A percentile compares a stretch with the other conserved stretches of the same genome.
phyloP scores from a whole-genome alignment of 2,888 invertebrate species.

The Teleogryllus oceanicus region DNA sequence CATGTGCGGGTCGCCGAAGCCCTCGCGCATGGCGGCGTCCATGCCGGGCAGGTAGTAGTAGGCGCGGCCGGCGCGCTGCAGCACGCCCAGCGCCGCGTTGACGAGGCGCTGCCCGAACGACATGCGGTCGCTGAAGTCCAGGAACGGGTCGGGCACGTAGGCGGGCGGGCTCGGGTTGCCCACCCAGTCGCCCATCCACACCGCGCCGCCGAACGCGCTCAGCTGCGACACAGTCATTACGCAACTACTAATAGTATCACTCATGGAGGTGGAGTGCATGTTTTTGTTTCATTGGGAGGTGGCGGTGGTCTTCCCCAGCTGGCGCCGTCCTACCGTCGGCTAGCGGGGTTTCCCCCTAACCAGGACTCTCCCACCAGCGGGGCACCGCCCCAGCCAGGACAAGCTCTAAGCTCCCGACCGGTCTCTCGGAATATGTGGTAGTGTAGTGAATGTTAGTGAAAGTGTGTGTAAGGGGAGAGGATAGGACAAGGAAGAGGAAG shows the following conservation, averaged over 20 bases:
- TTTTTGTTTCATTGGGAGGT: too few species aligned
- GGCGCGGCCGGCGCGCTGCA: background rate
- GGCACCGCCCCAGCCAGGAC: too few species aligned
- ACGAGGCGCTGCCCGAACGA: slow-evolving; percentile 47
- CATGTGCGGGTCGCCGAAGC: slow-evolving; percentile 12
- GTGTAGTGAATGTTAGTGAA: too few species aligned
- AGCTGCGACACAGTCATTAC: slow-evolving; percentile 38
- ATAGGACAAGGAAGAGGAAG: too few species aligned
- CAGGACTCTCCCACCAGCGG: too few species aligned
- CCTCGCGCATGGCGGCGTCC: slow-evolving; percentile 25
- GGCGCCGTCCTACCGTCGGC: too few species aligned
- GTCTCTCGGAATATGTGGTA: too few species aligned
- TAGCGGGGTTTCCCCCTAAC: too few species aligned
- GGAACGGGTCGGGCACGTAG: slow-evolving; percentile 52
- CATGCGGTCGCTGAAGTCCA: slow-evolving; percentile 51
- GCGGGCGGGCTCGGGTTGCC: slow-evolving; percentile 52
- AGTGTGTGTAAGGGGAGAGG: too few species aligned
- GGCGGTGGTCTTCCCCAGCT: too few species aligned
- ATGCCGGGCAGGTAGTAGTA: slow-evolving; percentile 22
- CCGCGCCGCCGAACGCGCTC: slow-evolving; percentile 49
- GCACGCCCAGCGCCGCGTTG: slow-evolving; percentile 47
- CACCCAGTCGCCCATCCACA: slow-evolving; percentile 51
- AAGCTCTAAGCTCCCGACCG: too few species aligned
- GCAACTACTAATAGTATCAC: background rate
- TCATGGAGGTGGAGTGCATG: too few species aligned